Evolutionary conservation across 2,113 vertebrate genomes (phyloP), one percentile per base, ranked within the genome.

Genomic region (Periophthalmodon schlosseri): DNA sequence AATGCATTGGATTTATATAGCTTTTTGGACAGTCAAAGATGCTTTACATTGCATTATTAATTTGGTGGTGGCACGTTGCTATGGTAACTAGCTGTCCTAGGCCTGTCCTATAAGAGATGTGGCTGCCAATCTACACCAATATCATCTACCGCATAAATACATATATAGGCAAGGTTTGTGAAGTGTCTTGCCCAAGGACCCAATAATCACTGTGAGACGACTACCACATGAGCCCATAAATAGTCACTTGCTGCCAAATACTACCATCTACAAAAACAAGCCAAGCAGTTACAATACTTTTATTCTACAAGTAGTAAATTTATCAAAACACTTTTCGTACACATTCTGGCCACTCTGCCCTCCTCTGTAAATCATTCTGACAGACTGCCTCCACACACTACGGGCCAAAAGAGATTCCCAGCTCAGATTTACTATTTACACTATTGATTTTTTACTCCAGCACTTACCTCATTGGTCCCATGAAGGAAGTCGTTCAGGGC

Each of bases 401-500:
- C 23, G 13, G 68, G 81, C 73, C 79, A 76, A 79, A 73, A 74
- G 79, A 76, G 10, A 79, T 46, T 46, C 67, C 46, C 68, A 57
- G 33, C 70, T 65, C 58, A 0, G 44, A 60, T 16, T 65, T 13
- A 70, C 70, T 63, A 69, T 80, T 65, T 72, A 34, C 70, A 70
- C 56, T 24, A 79, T 58, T 81, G 72, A 74, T 75, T 73, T 73
- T 8, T 56, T 0, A 39, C n/a, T 39, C 63, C 63, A 65, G 34
- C 34, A 65, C 63, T 91, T 87, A 95, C 94, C 93, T 95, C 94
- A 86, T 91, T 92, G 86, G 94, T 94, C 74, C 94, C 94, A 85
- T 95, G 94, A 88, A 95, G 92, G 89, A 95, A 95, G 89, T 95
- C 93, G 68, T 95, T 94, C 85, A 95, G 88, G 87, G 94, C 94